Conservation (phyloP, 2,113 vertebrate species). For the Tyrannus savana region DNA sequence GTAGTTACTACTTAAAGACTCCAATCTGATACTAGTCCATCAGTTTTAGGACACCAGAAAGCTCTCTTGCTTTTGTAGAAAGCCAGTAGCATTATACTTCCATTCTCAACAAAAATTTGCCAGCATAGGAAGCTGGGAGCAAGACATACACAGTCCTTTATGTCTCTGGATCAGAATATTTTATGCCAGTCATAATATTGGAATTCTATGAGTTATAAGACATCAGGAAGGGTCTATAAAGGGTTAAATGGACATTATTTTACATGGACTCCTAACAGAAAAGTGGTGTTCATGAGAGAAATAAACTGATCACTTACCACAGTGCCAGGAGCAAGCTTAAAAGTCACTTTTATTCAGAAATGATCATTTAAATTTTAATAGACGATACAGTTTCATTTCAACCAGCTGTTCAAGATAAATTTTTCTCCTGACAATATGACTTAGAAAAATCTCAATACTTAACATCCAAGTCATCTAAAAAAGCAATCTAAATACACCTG, state of each 20-base stretch:
- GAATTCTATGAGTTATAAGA: neutral
- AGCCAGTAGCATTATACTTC: neutral
- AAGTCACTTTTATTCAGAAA: constrained; percentile 50
- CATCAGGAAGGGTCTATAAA: neutral
- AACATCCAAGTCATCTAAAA: neutral
- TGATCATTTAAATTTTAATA: constrained; percentile 1
- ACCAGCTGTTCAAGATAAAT: constrained; percentile 15
- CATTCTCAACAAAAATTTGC: neutral
- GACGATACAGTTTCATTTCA: constrained; percentile 9
- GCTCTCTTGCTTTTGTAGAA: neutral
- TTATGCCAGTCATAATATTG: neutral
- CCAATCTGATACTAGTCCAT: neutral
- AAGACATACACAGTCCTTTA: neutral
- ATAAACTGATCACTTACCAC: neutral
- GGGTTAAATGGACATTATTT: constrained; percentile 17
- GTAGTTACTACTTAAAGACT: neutral
- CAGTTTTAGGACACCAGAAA: neutral
- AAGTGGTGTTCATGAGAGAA: constrained; percentile 1
- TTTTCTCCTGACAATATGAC: constrained; percentile 23
- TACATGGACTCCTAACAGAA: neutral
- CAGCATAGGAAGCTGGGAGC: neutral
- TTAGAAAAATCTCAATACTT: constrained; percentile 12
- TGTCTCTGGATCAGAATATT: neutral
- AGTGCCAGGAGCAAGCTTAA: constrained; percentile 20
- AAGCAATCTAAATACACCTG: constrained; percentile 46